These are phyloP conservation scores for Cladopsammia gracilis DNA, from an alignment of 64 coral and sea anemone genomes.

Conservation along the genomic window DNA sequence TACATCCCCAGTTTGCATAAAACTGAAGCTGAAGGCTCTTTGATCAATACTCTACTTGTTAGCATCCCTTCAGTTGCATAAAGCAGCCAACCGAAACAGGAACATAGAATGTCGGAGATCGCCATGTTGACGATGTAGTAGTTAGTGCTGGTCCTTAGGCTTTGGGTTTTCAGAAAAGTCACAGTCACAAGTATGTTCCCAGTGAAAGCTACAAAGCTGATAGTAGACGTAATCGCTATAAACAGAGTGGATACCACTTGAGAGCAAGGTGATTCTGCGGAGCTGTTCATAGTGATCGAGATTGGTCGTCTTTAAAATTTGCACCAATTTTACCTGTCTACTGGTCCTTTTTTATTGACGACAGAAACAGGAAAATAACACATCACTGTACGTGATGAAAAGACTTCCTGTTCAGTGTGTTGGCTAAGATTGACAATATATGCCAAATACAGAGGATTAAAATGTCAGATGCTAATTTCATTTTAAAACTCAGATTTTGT, in stretches of 20 bases:
- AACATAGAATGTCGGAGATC: not conserved
- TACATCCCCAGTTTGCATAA: not conserved
- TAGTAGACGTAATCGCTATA: not conserved
- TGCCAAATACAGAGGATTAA: too few relatives aligned
- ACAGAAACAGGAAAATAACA: not conserved
- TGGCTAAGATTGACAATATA: too few relatives aligned
- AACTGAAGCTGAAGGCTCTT: not conserved
- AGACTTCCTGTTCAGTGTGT: too few relatives aligned
- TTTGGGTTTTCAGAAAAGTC: not conserved
- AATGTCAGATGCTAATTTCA: too few relatives aligned
- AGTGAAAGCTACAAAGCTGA: not conserved
- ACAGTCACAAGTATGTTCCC: not conserved
- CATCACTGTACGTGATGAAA: too few relatives aligned
- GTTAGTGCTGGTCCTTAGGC: constrained; percentile 3
- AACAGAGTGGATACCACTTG: not conserved
- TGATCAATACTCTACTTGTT: not conserved
- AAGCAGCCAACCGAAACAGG: not conserved
- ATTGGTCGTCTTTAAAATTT: too few relatives aligned
- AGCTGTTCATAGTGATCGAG: not conserved
- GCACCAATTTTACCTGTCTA: not conserved
- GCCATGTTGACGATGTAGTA: constrained; percentile 24
- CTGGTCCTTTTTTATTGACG: not conserved
- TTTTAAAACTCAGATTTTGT: too few relatives aligned
- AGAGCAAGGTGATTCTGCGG: not conserved
- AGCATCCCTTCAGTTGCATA: not conserved